Conservation (phyloP, 2,888 invertebrate genomes). For the Nephrotoma appendiculata region DNA sequence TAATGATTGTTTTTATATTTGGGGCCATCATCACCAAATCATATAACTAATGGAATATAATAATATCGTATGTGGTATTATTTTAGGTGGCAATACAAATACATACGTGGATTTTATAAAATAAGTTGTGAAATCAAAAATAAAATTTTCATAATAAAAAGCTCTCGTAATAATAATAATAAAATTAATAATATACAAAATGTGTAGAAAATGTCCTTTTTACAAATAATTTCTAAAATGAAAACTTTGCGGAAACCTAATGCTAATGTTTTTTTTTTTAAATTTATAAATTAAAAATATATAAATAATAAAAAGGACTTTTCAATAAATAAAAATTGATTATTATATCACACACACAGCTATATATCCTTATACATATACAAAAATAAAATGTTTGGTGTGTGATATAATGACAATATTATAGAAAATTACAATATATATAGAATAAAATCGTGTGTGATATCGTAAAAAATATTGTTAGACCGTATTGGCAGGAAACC, state of each 20-base stretch:
- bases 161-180: neutral
- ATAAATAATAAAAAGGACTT: neutral
- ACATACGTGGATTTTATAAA: neutral
- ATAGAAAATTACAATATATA: neutral
- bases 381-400: neutral
- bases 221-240: neutral
- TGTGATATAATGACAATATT: neutral
- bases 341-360: neutral
- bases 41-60: neutral
- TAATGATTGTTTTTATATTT: neutral
- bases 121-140: neutral
- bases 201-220: neutral
- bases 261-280: neutral
- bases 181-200: neutral
- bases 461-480: slow-evolving; percentile 5
- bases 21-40: neutral
- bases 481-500: slow-evolving; percentile 32
- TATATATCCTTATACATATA: neutral
- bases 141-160: neutral
- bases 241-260: neutral
- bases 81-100: neutral
- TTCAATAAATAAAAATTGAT: neutral
- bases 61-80: neutral
- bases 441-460: neutral
- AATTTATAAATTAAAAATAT: neutral